Evolutionary conservation across 2,797 vertebrate genomes (phyloP).

Genomic region (Tauraco hartlaubi): DNA sequence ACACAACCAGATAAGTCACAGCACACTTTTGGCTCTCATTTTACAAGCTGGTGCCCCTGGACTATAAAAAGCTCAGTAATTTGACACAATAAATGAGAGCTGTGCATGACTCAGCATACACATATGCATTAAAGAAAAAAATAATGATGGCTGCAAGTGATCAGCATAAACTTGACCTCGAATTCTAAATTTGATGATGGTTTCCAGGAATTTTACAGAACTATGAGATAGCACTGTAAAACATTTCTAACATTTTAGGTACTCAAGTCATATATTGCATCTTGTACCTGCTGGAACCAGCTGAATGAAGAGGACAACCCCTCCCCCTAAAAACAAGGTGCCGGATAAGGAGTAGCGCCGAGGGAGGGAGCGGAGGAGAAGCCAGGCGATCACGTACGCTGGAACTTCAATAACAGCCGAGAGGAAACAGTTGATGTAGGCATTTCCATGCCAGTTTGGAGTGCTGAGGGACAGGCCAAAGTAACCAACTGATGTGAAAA

Average conservation of each 20-base stretch:
- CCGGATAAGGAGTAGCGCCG: constrained; percentile 83
- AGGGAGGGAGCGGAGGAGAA: constrained; percentile 85
- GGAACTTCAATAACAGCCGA: constrained; percentile 91
- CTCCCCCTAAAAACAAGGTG: constrained; percentile 83
- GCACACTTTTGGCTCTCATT: neutral
- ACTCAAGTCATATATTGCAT: neutral
- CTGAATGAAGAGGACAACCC: constrained; percentile 87
- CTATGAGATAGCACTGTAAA: neutral
- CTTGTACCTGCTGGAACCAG: constrained; percentile 86
- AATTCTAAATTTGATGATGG: neutral
- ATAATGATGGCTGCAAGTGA: neutral
- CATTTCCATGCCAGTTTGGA: constrained; percentile 88
- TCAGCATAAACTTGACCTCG: neutral
- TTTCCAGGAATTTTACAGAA: neutral
- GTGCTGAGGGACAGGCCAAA: constrained; percentile 91
- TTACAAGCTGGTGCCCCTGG: neutral
- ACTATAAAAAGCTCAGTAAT: constrained; percentile 56
- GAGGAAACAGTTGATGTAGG: constrained; percentile 92
- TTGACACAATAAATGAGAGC: constrained; percentile 12
- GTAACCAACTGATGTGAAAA: constrained; percentile 86
- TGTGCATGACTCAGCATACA: neutral
- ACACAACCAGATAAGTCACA: neutral
- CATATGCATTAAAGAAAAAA: neutral
- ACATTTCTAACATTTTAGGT: neutral
- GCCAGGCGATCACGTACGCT: constrained; percentile 88